Percentiles rank a stretch among this genome's conserved stretches.
Conservation (phyloP, 1,140 invertebrate species). For the Heliconius melpomene region DNA sequence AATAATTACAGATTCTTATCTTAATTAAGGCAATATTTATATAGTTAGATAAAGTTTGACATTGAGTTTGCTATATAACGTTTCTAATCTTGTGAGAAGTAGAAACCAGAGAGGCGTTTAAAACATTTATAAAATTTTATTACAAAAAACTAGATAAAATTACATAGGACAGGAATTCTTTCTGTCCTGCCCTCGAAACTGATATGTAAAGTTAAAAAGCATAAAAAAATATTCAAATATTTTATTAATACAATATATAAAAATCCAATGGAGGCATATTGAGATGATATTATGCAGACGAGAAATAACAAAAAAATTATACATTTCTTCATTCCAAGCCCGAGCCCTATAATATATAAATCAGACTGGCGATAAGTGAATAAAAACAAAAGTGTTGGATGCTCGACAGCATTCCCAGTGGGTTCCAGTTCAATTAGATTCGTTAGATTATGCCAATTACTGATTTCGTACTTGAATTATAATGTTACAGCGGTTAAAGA, state of each 20-base stretch:
- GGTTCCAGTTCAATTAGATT: constrained; percentile 29
- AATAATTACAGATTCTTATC: neutral
- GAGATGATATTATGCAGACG: no score
- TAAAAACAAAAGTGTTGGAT: constrained; percentile 27
- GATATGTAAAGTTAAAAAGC: no score
- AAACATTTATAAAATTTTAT: no score
- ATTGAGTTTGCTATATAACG: neutral
- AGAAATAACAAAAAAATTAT: neutral
- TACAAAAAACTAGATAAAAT: no score
- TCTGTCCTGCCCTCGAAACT: no score
- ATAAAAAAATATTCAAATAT: no score
- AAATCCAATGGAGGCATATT: no score
- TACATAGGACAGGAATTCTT: no score
- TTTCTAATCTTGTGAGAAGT: no score
- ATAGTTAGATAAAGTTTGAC: neutral
- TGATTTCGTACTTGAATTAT: constrained; percentile 36
- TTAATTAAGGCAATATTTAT: neutral
- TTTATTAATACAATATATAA: no score
- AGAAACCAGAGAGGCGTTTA: no score
- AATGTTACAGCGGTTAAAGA: constrained; percentile 27
- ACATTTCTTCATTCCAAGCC: neutral
- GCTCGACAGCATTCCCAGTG: constrained; percentile 22
- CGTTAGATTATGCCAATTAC: constrained; percentile 35
- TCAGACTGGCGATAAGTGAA: constrained; percentile 34
- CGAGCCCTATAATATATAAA: constrained; percentile 2